Percentiles rank a stretch among this genome's conserved stretches.
Conservation (phyloP, 2,113 vertebrate species). For the Tauraco erythrolophus region DNA sequence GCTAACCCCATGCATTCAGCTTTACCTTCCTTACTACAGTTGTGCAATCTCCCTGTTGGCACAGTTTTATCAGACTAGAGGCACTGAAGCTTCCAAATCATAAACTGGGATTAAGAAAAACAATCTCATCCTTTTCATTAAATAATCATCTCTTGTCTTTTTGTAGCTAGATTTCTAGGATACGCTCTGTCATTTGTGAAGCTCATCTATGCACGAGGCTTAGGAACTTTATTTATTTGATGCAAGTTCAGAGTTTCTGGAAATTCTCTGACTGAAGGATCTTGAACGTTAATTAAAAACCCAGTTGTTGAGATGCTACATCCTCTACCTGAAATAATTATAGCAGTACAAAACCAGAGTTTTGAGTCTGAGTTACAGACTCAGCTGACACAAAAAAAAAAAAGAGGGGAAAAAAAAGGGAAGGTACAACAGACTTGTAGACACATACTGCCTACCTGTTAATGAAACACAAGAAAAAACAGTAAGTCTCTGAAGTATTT, state of each 20-base stretch:
- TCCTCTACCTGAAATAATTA: neutral
- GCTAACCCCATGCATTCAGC: neutral
- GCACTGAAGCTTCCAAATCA: neutral
- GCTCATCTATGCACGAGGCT: neutral
- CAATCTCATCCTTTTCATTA: neutral
- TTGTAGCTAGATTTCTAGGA: neutral
- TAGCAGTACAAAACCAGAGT: neutral
- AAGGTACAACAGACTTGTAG: neutral
- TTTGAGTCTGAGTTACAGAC: neutral
- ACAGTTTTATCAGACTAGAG: neutral
- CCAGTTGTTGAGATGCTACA: neutral
- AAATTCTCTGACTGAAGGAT: neutral
- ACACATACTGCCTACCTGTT: neutral
- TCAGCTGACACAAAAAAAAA: neutral
- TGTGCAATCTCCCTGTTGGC: neutral
- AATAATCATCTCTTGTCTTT: neutral
- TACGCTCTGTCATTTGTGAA: neutral
- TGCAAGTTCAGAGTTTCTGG: neutral
- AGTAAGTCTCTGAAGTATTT: neutral
- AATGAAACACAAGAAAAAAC: neutral
- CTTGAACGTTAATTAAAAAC: neutral
- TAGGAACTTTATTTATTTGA: neutral
- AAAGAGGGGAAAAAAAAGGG: neutral
- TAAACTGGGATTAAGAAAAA: slow-evolving; percentile 14
- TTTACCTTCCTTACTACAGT: fast-evolving